A percentile compares a stretch with the other conserved stretches of the same genome.
These are phyloP conservation scores for Nilaparvata lugens DNA, from an alignment of 1,140 invertebrate species.

Conservation along the genomic window DNA sequence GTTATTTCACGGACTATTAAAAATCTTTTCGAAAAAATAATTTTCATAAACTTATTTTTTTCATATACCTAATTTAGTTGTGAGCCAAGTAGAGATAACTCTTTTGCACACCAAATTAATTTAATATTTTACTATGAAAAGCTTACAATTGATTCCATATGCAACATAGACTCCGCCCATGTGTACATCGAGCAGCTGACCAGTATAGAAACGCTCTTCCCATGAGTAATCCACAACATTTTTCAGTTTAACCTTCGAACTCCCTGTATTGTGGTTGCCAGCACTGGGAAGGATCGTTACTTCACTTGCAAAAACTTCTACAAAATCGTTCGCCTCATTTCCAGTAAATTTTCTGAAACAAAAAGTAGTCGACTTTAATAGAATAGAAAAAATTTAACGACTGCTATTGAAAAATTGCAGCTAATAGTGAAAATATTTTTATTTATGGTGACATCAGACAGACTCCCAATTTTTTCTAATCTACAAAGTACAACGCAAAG, in stretches of 20 bases:
- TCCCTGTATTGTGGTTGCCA: constrained; percentile 60
- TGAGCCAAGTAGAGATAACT: too few relatives aligned
- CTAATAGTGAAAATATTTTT: too few relatives aligned
- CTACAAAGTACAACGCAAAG: too few relatives aligned
- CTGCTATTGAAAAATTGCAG: too few relatives aligned
- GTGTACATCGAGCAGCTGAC: constrained; percentile 82
- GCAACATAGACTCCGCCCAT: constrained; percentile 75
- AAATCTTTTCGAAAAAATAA: too few relatives aligned
- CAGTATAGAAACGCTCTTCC: constrained; percentile 77
- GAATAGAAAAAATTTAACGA: neutral
- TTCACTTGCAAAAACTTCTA: constrained; percentile 54
- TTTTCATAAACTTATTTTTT: too few relatives aligned
- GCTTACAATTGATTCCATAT: constrained; percentile 76
- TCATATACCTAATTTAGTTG: too few relatives aligned
- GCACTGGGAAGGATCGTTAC: constrained; percentile 60
- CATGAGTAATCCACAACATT: constrained; percentile 88
- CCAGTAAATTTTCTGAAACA: constrained; percentile 18
- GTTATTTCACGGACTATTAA: too few relatives aligned
- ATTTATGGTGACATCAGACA: too few relatives aligned
- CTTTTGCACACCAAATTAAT: too few relatives aligned
- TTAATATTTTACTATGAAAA: too few relatives aligned
- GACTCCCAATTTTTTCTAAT: too few relatives aligned
- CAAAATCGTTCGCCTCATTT: constrained; percentile 56
- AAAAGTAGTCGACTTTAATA: neutral
- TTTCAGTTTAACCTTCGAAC: constrained; percentile 81